Conservation (phyloP, 1,140 invertebrate genomes). For the Heterodera schachtii region DNA sequence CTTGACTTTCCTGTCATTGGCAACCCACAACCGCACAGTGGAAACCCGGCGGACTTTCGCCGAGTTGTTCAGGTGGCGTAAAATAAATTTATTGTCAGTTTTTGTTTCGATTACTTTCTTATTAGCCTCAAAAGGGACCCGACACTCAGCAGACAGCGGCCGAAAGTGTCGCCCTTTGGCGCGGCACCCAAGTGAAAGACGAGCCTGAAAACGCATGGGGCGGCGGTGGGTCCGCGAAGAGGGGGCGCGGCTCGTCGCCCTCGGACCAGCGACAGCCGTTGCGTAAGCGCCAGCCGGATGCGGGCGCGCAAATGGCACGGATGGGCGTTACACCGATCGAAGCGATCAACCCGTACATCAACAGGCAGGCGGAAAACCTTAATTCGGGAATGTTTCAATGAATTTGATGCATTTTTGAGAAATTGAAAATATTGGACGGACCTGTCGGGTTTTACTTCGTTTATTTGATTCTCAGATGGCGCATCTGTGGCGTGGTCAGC, state of each 20-base stretch:
- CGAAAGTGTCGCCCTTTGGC: constrained; percentile 4
- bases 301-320: neutral
- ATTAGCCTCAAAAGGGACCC: neutral
- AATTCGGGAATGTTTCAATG: neutral
- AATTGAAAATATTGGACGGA: too few species aligned
- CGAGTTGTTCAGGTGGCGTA: constrained; percentile 22
- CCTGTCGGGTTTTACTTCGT: neutral
- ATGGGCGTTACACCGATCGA: constrained; percentile 38
- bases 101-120: neutral
- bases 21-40: constrained; percentile 41
- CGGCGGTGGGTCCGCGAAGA: constrained; percentile 1
- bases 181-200: neutral
- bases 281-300: constrained; percentile 16
- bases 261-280: constrained; percentile 27
- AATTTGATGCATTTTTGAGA: too few species aligned
- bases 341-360: constrained; percentile 55
- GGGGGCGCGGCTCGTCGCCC: constrained; percentile 9
- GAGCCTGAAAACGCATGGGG: constrained; percentile 12
- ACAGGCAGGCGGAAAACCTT: constrained; percentile 35
- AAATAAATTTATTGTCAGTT: neutral
- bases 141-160: neutral
- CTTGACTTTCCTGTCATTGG: constrained; percentile 41
- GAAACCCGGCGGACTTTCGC: constrained; percentile 41
- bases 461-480: constrained; percentile 74
- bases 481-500: constrained; percentile 85